Evolutionary conservation across 1,140 invertebrate species (phyloP).

Genomic region (Drosophila lacteicornis): DNA sequence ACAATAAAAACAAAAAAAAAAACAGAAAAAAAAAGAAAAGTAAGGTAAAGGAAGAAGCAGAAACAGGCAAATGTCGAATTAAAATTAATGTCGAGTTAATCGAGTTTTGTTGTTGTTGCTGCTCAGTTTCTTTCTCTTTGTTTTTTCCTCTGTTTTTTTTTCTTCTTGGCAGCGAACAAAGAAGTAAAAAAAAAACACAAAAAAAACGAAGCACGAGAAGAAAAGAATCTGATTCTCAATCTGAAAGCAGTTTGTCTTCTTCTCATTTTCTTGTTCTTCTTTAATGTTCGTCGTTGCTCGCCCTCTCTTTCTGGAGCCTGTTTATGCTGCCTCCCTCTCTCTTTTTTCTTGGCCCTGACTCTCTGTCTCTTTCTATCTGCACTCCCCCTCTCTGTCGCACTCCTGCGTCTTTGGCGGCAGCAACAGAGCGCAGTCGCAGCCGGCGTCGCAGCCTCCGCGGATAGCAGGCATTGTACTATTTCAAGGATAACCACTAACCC

Average conservation of each 20-base stretch:
- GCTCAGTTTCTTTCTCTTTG: constrained; percentile 43
- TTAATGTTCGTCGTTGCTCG: constrained; percentile 28
- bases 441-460: constrained; percentile 59
- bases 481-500: constrained; percentile 79
- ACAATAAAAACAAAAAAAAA: constrained; percentile 30
- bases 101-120: constrained; percentile 80
- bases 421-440: constrained; percentile 35
- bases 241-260: constrained; percentile 82
- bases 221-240: constrained; percentile 75
- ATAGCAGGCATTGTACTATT: constrained; percentile 82
- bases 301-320: constrained; percentile 57
- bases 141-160: constrained; percentile 11
- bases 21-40: constrained; percentile 19
- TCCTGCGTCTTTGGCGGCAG: constrained; percentile 52
- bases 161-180: constrained; percentile 54
- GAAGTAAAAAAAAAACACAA: constrained; percentile 32
- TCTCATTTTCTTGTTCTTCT: constrained; percentile 43
- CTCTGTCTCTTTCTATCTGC: constrained; percentile 18
- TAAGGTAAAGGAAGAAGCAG: constrained; percentile 34
- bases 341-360: background rate
- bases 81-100: constrained; percentile 84
- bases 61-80: constrained; percentile 72
- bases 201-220: constrained; percentile 31
- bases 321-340: constrained; percentile 44
- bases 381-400: constrained; percentile 38